Conservation (phyloP, 2,888 invertebrate genomes). For the Trissolcus brochymenae region DNA sequence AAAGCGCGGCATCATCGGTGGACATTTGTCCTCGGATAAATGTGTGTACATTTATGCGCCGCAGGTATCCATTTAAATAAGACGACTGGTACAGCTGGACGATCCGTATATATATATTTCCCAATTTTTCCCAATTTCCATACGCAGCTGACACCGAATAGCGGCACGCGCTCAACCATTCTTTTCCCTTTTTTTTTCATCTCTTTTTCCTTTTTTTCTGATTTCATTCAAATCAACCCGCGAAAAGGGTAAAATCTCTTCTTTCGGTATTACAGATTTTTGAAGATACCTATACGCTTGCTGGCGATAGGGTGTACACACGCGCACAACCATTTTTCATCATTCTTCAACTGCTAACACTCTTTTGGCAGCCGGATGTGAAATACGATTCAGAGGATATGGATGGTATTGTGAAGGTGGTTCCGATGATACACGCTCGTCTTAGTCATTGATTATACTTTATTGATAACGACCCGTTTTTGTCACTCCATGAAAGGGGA, state of each 20-base stretch:
- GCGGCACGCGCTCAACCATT: constrained; percentile 69
- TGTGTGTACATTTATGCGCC: constrained; percentile 36
- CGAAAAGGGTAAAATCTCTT: constrained; percentile 43
- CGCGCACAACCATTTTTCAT: constrained; percentile 12
- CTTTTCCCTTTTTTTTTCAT: constrained; percentile 19
- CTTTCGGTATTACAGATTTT: constrained; percentile 35
- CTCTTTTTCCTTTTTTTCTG: neutral
- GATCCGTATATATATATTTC: constrained; percentile 49
- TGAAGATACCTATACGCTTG: constrained; percentile 18
- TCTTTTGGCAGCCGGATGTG: constrained; percentile 44
- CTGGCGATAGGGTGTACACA: constrained; percentile 11
- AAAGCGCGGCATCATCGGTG: constrained; percentile 49
- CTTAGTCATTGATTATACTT: constrained; percentile 32
- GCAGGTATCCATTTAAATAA: constrained; percentile 57
- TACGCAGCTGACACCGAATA: constrained; percentile 66
- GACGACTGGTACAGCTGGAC: constrained; percentile 44
- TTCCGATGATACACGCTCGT: constrained; percentile 23
- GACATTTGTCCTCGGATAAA: constrained; percentile 35
- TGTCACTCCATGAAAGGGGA: constrained; percentile 7
- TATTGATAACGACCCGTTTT: constrained; percentile 31
- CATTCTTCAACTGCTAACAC: constrained; percentile 27
- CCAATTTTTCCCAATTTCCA: constrained; percentile 64
- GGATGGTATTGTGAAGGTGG: constrained; percentile 30
- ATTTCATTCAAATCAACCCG: constrained; percentile 32
- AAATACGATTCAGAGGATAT: constrained; percentile 25